These are phyloP conservation scores for Penaeus vannamei DNA, from an alignment of 1,140 invertebrate species.

Conservation along the genomic window DNA sequence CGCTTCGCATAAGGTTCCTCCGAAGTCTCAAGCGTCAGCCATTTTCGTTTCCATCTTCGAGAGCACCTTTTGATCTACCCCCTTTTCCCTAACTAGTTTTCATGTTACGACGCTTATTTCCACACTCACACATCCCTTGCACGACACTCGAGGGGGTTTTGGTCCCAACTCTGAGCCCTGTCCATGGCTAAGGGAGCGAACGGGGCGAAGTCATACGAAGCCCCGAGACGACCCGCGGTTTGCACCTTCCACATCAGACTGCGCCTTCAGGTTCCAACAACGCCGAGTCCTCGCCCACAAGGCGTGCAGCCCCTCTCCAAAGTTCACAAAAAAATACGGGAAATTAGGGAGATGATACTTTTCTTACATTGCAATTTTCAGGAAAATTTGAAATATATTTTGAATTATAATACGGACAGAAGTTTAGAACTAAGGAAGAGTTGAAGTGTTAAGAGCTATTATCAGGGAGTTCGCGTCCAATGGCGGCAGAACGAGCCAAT, in stretches of 20 bases:
- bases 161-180: conserved; percentile 46
- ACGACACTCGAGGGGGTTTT: conserved; percentile 41
- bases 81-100: conserved; percentile 52
- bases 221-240: conserved; percentile 36
- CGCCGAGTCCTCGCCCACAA: not conserved
- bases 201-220: not conserved
- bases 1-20: conserved; percentile 2
- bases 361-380: too few species aligned
- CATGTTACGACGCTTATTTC: conserved; percentile 36
- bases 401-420: too few species aligned
- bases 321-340: too few species aligned
- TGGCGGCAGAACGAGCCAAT: conserved; percentile 48
- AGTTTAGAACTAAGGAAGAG: too few species aligned
- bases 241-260: conserved; percentile 58
- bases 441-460: too few species aligned
- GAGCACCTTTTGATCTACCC: conserved; percentile 35
- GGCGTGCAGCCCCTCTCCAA: not conserved
- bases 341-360: too few species aligned
- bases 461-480: not conserved
- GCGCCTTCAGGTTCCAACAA: conserved; percentile 39
- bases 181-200: conserved; percentile 46
- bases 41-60: conserved; percentile 51
- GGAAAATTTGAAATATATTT: too few species aligned
- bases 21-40: conserved; percentile 51
- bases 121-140: conserved; percentile 54